Base-by-base conservation (phyloP, 2,113 vertebrate genomes). In the Cyprinus carpio region DNA sequence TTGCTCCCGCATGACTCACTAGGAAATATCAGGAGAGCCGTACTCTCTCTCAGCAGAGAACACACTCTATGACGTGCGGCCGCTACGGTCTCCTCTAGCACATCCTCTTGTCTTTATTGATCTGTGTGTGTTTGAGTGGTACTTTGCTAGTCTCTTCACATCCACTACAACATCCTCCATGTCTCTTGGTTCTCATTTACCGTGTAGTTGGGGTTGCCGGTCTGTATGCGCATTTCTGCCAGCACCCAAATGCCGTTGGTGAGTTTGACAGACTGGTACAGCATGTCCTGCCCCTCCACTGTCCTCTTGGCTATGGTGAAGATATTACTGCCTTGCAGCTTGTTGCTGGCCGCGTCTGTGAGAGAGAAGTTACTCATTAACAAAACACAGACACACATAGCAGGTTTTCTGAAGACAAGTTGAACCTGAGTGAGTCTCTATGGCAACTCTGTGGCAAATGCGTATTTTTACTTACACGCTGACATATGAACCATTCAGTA, bases 191-290 rank as follows among this genome's bases (percentile, higher is more conserved):
- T 40, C 15, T 1, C n/a, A 46, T 94, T 91, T 92, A 99, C 98
- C 91, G 90, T 97, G 93, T 95, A 95, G 91, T 82, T 96, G 81
- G 96, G 92, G 84, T 91, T 98, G 87, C 96, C 95, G 0, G 96
- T 92, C 90, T 97, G 98, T 88, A 99, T 92, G 62, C 96, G 94
- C 13, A 99, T 95, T 91, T 99, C 98, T 0, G 96, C 96, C 92
- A 99, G 92, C 84, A 98, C 95, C 97, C 98, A 99, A 94, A 99
- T 98, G 90, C 96, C 96, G 0, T 99, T 99, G 93, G 96, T 96
- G 88, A 99, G 95, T 88, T 98, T 99, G 89, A 98, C 94, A 64
- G 97, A 98, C 92, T 98, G 98, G 93, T 99, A 99, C n/a, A 99
- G 95, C 97, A 99, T 98, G 93, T 99, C 98, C 89, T 99, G 98